Base-by-base conservation (phyloP, 1,140 invertebrate species). In the Neodiprion lecontei region DNA sequence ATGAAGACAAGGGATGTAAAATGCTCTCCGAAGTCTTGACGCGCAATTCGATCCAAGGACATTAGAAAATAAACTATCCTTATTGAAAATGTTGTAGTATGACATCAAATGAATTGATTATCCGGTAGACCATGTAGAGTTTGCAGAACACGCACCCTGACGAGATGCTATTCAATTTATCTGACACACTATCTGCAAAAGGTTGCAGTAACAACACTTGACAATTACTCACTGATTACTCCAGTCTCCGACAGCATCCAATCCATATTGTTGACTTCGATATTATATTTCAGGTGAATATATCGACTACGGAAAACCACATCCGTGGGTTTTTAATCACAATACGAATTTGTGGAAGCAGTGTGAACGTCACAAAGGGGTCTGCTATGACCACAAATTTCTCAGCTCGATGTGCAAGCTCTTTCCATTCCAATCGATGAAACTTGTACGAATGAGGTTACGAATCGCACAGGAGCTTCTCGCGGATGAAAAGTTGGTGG, bases 371-470 rank as follows among this genome's bases (percentile, higher is more conserved):
- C 93, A 92, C 76, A 90, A 89, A 70, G 91, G 92, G 50, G 90
- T 94, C 78, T 96, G 96, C 87, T 95, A 92, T 91, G 91, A 94
- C 82, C 88, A 92, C 12, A 89, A 91, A 69, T 96, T 96, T 85
- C 91, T 95, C 48, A 91, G 91, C 73, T 91, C 90, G 73, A 94
- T 96, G 86, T 97, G 96, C 88, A 91, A 90, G 80, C 87, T 96
- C 72, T 96, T 96, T 85, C 96, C 96, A 28, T 95, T 96, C 84
- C 95, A 96, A 81, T 95, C 93, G 72, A 94, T 96, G 93, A 97
- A 97, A 88, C 90, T 95, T 70, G 95, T 96, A 1, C 88, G 95
- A 72, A 84, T 96, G 72, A 90, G 95, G 77, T 89, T 96, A 77
- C 89, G 90, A 49, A 90, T 94, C 5, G 92, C 94, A 48, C 92